Percentiles rank a stretch among this genome's conserved stretches.
Evolutionary conservation across 2,113 vertebrate species (phyloP).

Genomic region (Eublepharis macularius): DNA sequence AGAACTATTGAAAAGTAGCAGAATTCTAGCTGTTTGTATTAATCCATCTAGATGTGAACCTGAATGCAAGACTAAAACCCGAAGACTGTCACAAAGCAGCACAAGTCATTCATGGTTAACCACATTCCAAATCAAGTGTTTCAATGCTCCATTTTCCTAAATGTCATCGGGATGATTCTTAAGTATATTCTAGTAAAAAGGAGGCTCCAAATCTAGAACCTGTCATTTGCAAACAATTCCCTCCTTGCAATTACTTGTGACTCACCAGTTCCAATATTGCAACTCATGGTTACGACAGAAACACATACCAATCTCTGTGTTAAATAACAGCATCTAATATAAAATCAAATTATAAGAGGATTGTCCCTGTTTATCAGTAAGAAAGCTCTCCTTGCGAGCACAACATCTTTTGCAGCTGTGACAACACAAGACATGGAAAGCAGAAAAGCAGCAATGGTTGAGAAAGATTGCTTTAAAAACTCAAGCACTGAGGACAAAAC

Average conservation of each 20-base stretch:
- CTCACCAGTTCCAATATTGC: neutral
- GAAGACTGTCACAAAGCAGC: neutral
- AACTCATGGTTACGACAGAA: neutral
- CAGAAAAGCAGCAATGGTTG: neutral
- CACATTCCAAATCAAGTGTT: neutral
- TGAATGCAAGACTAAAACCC: neutral
- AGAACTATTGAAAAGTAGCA: neutral
- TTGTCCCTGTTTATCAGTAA: conserved; percentile 12
- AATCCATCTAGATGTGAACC: neutral
- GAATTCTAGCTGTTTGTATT: neutral
- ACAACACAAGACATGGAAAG: neutral
- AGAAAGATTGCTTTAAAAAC: conserved; percentile 1
- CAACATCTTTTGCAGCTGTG: neutral
- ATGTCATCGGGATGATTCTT: neutral
- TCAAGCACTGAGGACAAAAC: neutral
- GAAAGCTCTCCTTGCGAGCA: conserved; percentile 12
- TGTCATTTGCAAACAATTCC: neutral
- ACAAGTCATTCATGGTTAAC: neutral
- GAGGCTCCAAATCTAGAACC: neutral
- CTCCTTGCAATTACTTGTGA: neutral
- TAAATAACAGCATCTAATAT: neutral
- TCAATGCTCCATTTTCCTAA: neutral
- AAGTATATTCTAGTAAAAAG: neutral
- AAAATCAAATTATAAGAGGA: conserved; percentile 22
- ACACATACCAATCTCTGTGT: neutral